phyloP scores from a whole-genome alignment of 2,888 invertebrate species.

The Sarcophaga caerulescens region DNA sequence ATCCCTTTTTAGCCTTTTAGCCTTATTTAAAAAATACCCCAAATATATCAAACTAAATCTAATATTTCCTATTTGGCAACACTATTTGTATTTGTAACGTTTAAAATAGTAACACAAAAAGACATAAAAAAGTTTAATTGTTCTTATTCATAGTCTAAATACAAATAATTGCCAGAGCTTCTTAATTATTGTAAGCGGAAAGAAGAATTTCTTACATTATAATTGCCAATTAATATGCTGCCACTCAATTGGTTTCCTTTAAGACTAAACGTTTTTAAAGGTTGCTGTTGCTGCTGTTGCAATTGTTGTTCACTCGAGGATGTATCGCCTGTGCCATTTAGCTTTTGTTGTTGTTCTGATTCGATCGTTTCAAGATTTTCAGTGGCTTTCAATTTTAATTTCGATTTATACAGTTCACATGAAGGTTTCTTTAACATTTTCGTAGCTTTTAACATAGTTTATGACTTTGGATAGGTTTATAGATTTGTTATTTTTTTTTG shows the following conservation, averaged over 20 bases:
- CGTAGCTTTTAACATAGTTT: constrained; percentile 75
- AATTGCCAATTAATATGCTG: constrained; percentile 91
- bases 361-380: constrained; percentile 63
- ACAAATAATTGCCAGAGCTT: too few relatives aligned
- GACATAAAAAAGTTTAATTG: too few relatives aligned
- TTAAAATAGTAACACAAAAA: too few relatives aligned
- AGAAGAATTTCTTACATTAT: constrained; percentile 85
- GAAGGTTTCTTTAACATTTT: constrained; percentile 75
- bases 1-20: too few relatives aligned
- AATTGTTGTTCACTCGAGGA: constrained; percentile 48
- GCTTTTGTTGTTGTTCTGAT: constrained; percentile 18
- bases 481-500: background rate
- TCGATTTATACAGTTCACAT: constrained; percentile 73
- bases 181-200: too few relatives aligned
- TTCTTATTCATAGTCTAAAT: too few relatives aligned
- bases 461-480: constrained; percentile 18
- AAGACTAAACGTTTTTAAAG: constrained; percentile 88
- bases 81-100: too few relatives aligned
- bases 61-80: too few relatives aligned
- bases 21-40: too few relatives aligned
- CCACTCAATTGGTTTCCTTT: constrained; percentile 90
- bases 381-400: constrained; percentile 75
- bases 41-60: too few relatives aligned
- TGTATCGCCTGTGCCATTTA: constrained; percentile 25
- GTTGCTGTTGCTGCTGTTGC: constrained; percentile 70